phyloP scores from a whole-genome alignment of 2,888 invertebrate species.

The Luperina nickerlii region DNA sequence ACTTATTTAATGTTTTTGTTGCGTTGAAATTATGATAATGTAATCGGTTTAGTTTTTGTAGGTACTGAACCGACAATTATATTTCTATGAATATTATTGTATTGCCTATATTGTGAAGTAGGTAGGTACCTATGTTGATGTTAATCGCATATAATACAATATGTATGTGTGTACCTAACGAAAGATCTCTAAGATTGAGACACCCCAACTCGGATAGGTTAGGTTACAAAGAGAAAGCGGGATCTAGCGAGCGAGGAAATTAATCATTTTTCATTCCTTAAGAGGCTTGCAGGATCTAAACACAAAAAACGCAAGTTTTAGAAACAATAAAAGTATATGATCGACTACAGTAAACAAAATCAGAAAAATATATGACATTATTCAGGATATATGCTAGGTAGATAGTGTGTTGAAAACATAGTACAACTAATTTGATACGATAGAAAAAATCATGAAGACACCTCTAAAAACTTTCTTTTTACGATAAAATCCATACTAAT shows the following conservation, averaged over 20 bases:
- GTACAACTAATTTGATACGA: too few species aligned
- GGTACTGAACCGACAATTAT: background rate
- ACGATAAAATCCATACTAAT: too few species aligned
- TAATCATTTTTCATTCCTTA: background rate
- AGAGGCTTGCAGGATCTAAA: too few species aligned
- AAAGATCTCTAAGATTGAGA: background rate
- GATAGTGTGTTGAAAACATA: too few species aligned
- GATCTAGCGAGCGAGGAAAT: background rate
- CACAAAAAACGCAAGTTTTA: too few species aligned
- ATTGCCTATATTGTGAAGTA: background rate
- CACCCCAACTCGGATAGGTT: background rate
- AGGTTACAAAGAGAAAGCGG: background rate
- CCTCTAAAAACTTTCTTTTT: too few species aligned
- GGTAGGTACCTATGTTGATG: background rate
- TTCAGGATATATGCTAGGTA: too few species aligned
- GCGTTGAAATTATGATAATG: conserved; percentile 35
- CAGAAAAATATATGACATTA: too few species aligned
- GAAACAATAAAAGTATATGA: too few species aligned
- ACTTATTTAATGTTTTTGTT: conserved; percentile 8
- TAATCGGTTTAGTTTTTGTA: conserved; percentile 27
- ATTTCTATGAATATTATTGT: conserved; percentile 3
- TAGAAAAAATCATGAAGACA: too few species aligned
- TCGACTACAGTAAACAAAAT: too few species aligned
- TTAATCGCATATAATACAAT: background rate
- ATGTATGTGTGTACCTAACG: background rate